Evolutionary conservation across 2,888 invertebrate genomes (phyloP), one percentile per base, ranked within the genome.

Genomic region (Uloborus plumipes): DNA sequence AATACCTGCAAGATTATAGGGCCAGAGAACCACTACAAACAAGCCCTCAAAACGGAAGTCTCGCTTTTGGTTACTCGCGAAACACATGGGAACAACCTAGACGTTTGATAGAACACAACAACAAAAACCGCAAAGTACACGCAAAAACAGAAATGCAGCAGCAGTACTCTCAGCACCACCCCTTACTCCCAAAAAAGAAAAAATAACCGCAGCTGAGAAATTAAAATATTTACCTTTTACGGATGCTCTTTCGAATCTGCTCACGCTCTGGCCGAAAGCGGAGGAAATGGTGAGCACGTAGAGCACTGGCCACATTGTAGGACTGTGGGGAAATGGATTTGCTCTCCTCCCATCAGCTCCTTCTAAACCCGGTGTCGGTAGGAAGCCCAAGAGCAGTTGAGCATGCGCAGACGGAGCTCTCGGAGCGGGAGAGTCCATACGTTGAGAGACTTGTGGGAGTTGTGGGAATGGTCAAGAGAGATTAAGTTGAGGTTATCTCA

Each of bases 201-300:
- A 39, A 39, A 39, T 39, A 39, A 7, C 39, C 39, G 39, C 9
- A 39, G 39, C 39, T 39, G 39, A 39, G 39, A 39, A 39, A 39
- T 39, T 39, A 20, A 22, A 59, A 18, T 80, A 67, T 73, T 80
- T 80, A 80, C 79, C 79, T 73, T 79, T 80, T 53, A 80, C 59
- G 15, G 73, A 73, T 9, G 67, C 79, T 64, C 79, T 59, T 39
- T 80, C 79, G 22, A n/a, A n/a, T n/a, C 79, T 66, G 47, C 51
- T 72, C 59, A 59, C 61, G 50, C 79, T 55, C 53, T 67, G 61
- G 4, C 62, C 73, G 2, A 73, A 55, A 69, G 62, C 66, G 4
- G 53, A 61, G 20, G 61, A 66, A 18, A 73, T 62, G n/a, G 53
- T 53, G 31, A 77, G 14, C 26, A 76, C 39, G 47, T 53, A 77